Evolutionary conservation across 2,113 vertebrate genomes (phyloP), one percentile per base, ranked within the genome.

Genomic region (Stomatorhinus ivindoensis): DNA sequence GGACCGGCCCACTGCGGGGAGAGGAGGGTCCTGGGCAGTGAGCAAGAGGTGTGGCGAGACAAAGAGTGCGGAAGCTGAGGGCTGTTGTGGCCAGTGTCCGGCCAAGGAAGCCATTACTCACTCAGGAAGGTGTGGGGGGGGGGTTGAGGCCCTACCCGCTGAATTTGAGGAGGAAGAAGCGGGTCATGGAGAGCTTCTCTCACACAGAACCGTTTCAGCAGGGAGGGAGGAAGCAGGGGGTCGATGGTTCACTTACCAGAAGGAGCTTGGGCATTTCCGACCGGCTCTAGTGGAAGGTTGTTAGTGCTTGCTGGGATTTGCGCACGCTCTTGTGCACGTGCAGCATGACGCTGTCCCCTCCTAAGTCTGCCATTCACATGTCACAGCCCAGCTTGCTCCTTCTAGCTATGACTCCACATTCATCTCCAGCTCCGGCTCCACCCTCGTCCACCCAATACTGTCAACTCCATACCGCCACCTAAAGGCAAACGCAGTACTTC

Each of bases 51-150:
- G 85, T 53, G 27, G 48, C 48, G 9, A 87, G 48, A 47, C 21
- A 47, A 80, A 48, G 21, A 6, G 27, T 1, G n/a, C 13, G n/a
- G 42, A 53, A 85, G 19, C 55, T 10, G 21, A 55, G 58, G 39
- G 35, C 5, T 76, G 53, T 8, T 10, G n/a, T 8, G 6, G 44
- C 46, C 55, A 50, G 42, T 24, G 17, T 58, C 50, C 55, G 21
- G 6, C 53, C 53, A 48, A 46, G 89, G 83, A 89, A 69, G 82
- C n/a, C 24, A 73, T 89, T 86, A 86, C 55, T 89, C 89, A 69
- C 83, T 48, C n/a, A 44, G 55, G 58, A 83, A 35, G 47, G 44
- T 6, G 39, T 1, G 24, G 88, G 11, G 53, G 27, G 31, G 89
- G 42, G 24, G 42, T n/a, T 8, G 53, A 5, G 24, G 11, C 11